Evolutionary conservation across 2,113 vertebrate genomes (phyloP).

Genomic region (Eurypyga helias): DNA sequence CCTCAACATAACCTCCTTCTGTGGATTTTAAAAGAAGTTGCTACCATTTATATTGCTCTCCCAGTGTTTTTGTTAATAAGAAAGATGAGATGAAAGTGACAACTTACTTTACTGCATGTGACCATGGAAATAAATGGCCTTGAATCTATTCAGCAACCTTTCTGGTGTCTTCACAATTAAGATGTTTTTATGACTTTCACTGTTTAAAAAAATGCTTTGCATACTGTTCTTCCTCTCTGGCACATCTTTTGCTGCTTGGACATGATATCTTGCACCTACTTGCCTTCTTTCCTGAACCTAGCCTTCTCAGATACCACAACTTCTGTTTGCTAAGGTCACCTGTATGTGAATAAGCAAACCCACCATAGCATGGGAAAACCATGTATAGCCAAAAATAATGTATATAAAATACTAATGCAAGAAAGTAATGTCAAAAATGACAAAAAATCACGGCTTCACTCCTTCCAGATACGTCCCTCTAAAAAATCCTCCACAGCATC

Average conservation of each 20-base stretch:
- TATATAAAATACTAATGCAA: neutral
- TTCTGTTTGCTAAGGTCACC: neutral
- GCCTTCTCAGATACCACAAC: neutral
- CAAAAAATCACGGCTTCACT: neutral
- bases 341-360: neutral
- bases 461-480: neutral
- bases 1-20: neutral
- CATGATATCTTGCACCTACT: neutral
- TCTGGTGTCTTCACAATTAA: neutral
- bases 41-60: neutral
- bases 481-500: neutral
- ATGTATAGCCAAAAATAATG: rapidly evolving
- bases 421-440: neutral
- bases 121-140: neutral
- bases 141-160: neutral
- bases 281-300: neutral
- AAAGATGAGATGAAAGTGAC: neutral
- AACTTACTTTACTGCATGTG: neutral
- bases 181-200: neutral
- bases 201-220: neutral
- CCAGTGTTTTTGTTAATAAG: neutral
- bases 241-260: neutral
- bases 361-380: neutral
- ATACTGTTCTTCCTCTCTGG: neutral
- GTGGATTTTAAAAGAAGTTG: neutral